Percentiles rank a stretch among this genome's conserved stretches.
phyloP scores from a whole-genome alignment of 2,888 invertebrate species.

The Nycteola revayana region DNA sequence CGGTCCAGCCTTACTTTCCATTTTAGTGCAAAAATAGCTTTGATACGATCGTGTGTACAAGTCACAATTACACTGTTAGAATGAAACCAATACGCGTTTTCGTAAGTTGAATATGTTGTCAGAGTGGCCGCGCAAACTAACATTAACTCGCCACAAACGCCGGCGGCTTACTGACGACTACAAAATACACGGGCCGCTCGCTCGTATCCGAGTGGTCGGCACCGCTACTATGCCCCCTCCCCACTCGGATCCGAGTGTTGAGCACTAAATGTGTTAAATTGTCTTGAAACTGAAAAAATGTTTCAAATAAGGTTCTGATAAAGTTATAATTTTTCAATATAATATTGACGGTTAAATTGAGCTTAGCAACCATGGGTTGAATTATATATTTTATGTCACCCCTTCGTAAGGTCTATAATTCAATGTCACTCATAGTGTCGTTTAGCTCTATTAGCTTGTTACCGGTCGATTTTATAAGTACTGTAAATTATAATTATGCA shows the following conservation, averaged over 20 bases:
- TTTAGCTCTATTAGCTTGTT: no score
- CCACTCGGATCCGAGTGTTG: slow-evolving; percentile 12
- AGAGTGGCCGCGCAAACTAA: slow-evolving; percentile 17
- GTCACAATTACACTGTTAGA: slow-evolving; percentile 16
- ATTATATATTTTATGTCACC: no score
- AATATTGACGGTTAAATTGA: no score
- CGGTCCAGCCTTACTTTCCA: slow-evolving; percentile 18
- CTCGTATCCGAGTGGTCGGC: slow-evolving; percentile 19
- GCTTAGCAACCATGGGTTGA: no score
- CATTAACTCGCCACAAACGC: slow-evolving; percentile 8
- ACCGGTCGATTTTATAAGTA: no score
- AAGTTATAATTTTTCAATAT: no score
- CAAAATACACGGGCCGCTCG: slow-evolving; percentile 18
- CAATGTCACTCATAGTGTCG: no score
- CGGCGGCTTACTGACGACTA: slow-evolving; percentile 11
- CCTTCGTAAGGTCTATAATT: no score
- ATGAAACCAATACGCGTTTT: slow-evolving; percentile 16
- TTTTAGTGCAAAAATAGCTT: slow-evolving; percentile 18
- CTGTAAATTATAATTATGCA: no score
- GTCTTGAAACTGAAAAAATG: no score
- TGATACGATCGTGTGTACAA: slow-evolving; percentile 14
- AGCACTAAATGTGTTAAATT: slow-evolving; percentile 10
- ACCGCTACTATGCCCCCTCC: slow-evolving; percentile 14
- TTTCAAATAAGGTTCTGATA: no score
- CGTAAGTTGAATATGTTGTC: no score